A percentile compares a stretch with the other conserved stretches of the same genome.
These are phyloP conservation scores for Ciconia nigra DNA, from an alignment of 2,797 vertebrate genomes.

Conservation along the genomic window DNA sequence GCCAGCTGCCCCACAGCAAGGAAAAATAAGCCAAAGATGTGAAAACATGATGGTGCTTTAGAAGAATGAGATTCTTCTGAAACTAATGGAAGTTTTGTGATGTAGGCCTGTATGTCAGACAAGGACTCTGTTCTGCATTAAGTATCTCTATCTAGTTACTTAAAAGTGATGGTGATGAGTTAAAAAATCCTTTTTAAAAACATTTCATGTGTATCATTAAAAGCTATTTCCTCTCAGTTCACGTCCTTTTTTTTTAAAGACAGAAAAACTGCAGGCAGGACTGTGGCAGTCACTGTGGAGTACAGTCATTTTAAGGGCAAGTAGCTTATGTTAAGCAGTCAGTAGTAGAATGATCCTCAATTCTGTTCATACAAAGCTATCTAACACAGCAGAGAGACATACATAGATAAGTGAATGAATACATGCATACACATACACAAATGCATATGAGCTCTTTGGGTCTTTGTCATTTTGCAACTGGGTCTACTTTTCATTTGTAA, in stretches of 20 bases:
- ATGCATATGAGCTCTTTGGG: background rate
- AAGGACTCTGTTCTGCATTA: background rate
- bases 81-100: background rate
- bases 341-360: background rate
- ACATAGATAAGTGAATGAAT: background rate
- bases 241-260: background rate
- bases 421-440: background rate
- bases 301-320: background rate
- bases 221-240: background rate
- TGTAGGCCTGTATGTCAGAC: background rate
- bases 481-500: background rate
- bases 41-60: background rate
- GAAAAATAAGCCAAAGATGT: background rate
- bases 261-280: background rate
- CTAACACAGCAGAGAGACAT: background rate
- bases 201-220: background rate
- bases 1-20: background rate
- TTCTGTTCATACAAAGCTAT: background rate
- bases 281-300: background rate
- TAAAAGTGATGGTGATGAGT: background rate
- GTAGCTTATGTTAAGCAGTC: background rate
- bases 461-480: background rate
- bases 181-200: background rate
- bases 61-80: background rate
- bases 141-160: background rate